Percentiles rank a stretch among this genome's conserved stretches.
These are phyloP conservation scores for Rhinolophus sinicus DNA, from an alignment of 2,113 vertebrate genomes.

Conservation along the genomic window DNA sequence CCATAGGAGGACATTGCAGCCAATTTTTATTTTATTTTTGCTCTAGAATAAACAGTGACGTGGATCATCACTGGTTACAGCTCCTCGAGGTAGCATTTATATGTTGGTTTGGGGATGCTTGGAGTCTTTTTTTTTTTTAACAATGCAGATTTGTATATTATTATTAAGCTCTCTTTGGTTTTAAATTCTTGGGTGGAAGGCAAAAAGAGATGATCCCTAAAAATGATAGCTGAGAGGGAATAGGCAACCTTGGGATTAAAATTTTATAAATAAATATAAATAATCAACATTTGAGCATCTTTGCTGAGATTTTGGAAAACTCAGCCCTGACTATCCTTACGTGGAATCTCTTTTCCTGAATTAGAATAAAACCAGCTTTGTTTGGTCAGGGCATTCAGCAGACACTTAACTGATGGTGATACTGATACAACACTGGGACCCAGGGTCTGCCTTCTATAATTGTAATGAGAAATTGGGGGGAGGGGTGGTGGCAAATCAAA, in stretches of 20 bases:
- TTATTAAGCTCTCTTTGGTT: background rate
- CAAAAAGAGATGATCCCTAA: slow-evolving; percentile 20
- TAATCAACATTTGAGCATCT: background rate
- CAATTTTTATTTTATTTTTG: slow-evolving; percentile 39
- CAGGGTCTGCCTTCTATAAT: background rate
- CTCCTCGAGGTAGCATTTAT: slow-evolving; percentile 31
- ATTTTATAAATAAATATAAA: background rate
- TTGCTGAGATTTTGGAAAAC: slow-evolving; percentile 45
- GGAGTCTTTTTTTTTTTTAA: background rate
- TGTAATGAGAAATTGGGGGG: background rate
- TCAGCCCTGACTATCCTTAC: background rate
- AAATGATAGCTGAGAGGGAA: slow-evolving; percentile 37
- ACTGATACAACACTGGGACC: background rate
- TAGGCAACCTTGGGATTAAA: slow-evolving; percentile 6
- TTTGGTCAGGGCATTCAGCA: background rate
- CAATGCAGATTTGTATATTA: background rate
- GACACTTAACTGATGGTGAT: background rate
- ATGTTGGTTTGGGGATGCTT: slow-evolving; percentile 43
- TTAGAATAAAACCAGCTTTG: slow-evolving; percentile 32
- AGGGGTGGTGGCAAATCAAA: background rate
- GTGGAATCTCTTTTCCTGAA: slow-evolving; percentile 35
- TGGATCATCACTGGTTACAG: background rate
- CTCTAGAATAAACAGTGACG: background rate
- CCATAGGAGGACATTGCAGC: background rate
- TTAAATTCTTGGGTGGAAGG: slow-evolving; percentile 42